Conservation (phyloP, 2,113 vertebrate genomes). For the Holacanthus passer region DNA sequence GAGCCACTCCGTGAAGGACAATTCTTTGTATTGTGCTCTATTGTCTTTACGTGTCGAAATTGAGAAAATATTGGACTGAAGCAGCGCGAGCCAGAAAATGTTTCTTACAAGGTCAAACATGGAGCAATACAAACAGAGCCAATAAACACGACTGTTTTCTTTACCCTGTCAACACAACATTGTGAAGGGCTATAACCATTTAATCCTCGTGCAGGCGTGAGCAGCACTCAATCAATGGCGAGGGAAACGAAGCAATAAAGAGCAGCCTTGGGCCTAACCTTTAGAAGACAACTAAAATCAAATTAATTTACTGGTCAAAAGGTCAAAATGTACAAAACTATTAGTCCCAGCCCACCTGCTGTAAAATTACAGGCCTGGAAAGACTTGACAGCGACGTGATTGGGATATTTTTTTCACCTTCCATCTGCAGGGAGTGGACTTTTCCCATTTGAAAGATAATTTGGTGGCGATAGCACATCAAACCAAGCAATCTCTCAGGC, state of each 20-base stretch:
- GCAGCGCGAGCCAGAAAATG: conserved; percentile 40
- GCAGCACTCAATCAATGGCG: conserved; percentile 75
- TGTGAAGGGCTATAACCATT: conserved; percentile 75
- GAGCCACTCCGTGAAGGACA: conserved; percentile 54
- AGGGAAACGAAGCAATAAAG: conserved; percentile 79
- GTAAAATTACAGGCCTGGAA: conserved; percentile 71
- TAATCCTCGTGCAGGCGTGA: conserved; percentile 74
- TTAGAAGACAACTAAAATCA: conserved; percentile 83
- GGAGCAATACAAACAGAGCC: conserved; percentile 70
- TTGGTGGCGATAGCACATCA: conserved; percentile 80
- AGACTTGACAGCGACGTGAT: conserved; percentile 68
- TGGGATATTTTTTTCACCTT: conserved; percentile 57
- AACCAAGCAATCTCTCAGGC: conserved; percentile 82
- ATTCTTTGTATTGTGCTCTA: conserved; percentile 39
- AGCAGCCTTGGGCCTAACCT: conserved; percentile 78
- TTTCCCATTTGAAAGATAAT: conserved; percentile 83
- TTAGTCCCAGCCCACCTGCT: conserved; percentile 73
- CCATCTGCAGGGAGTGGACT: conserved; percentile 70
- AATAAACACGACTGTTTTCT: conserved; percentile 76
- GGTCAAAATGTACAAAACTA: conserved; percentile 78
- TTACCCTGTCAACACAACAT: conserved; percentile 69
- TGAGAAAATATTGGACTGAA: conserved; percentile 56
- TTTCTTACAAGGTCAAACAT: conserved; percentile 73
- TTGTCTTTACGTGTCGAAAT: conserved; percentile 55
- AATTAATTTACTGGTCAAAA: conserved; percentile 84